Percentiles rank a stretch among this genome's conserved stretches.
Conservation (phyloP, 2,888 invertebrate genomes). For the Abrostola tripartita region DNA sequence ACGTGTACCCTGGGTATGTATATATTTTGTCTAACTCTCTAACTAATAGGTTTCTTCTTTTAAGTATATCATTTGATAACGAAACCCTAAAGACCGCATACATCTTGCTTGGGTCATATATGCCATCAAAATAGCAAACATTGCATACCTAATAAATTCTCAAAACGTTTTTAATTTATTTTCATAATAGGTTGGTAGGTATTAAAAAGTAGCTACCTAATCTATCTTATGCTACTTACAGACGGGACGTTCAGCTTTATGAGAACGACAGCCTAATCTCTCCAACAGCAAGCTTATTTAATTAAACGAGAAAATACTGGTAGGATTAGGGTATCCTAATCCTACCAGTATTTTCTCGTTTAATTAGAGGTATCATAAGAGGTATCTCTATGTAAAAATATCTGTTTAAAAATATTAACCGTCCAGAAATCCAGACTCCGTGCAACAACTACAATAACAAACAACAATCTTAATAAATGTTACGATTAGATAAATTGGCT, state of each 20-base stretch:
- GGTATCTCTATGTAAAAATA: no score
- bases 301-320: not conserved
- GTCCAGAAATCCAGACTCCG: no score
- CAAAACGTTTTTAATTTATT: slow-evolving; percentile 26
- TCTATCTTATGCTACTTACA: slow-evolving; percentile 26
- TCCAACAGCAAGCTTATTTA: slow-evolving; percentile 4
- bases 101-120: slow-evolving; percentile 18
- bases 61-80: slow-evolving; percentile 9
- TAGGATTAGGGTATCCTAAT: not conserved
- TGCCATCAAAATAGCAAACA: slow-evolving; percentile 32
- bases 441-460: no score
- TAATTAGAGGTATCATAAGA: no score
- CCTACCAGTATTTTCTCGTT: no score
- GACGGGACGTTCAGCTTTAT: slow-evolving; percentile 11
- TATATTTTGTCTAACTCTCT: no score
- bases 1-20: no score
- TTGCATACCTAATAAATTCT: slow-evolving; percentile 37
- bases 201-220: slow-evolving; percentile 36
- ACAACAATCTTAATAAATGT: no score
- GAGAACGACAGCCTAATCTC: slow-evolving; percentile 13
- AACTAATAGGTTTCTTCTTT: slow-evolving; percentile 12
- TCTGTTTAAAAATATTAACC: no score
- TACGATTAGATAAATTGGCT: no score
- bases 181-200: slow-evolving; percentile 19
- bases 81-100: slow-evolving; percentile 15